A percentile compares a stretch with the other conserved stretches of the same genome.
Evolutionary conservation across 2,797 vertebrate species (phyloP).

Genomic region (Melanotaenia boesemani): DNA sequence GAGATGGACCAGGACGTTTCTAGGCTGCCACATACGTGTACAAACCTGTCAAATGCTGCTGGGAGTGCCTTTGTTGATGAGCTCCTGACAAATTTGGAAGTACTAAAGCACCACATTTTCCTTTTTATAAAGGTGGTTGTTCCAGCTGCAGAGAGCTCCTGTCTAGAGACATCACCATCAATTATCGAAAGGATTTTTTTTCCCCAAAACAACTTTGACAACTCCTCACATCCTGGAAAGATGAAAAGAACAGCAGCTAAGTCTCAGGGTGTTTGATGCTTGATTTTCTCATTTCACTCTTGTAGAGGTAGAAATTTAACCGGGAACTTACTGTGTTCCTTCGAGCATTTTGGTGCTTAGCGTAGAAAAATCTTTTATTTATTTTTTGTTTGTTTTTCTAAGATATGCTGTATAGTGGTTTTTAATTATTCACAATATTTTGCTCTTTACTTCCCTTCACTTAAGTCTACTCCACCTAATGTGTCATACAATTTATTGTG

Average conservation of each 20-base stretch:
- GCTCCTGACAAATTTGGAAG: constrained; percentile 55
- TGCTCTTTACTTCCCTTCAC: constrained; percentile 1
- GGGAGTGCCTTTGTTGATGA: constrained; percentile 56
- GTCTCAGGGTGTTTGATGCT: constrained; percentile 18
- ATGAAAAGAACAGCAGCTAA: constrained; percentile 23
- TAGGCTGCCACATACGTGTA: constrained; percentile 38
- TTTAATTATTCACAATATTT: neutral
- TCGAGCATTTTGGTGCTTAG: neutral
- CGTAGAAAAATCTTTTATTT: neutral
- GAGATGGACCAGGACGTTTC: constrained; percentile 30
- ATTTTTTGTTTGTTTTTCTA: neutral
- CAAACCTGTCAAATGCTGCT: constrained; percentile 20
- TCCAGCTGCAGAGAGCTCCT: constrained; percentile 39
- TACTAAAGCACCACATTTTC: constrained; percentile 53
- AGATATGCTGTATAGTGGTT: neutral
- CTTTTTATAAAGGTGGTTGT: constrained; percentile 43
- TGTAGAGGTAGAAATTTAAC: neutral
- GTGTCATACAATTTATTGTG: constrained; percentile 44
- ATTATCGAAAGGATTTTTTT: constrained; percentile 40
- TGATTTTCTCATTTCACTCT: constrained; percentile 30
- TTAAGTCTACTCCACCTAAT: constrained; percentile 54
- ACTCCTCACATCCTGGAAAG: constrained; percentile 15
- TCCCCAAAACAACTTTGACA: constrained; percentile 24
- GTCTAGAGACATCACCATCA: constrained; percentile 46
- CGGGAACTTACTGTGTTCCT: constrained; percentile 6